These are phyloP conservation scores for Rhamphomyia laevipes DNA, from an alignment of 2,888 invertebrate species.

Conservation along the genomic window DNA sequence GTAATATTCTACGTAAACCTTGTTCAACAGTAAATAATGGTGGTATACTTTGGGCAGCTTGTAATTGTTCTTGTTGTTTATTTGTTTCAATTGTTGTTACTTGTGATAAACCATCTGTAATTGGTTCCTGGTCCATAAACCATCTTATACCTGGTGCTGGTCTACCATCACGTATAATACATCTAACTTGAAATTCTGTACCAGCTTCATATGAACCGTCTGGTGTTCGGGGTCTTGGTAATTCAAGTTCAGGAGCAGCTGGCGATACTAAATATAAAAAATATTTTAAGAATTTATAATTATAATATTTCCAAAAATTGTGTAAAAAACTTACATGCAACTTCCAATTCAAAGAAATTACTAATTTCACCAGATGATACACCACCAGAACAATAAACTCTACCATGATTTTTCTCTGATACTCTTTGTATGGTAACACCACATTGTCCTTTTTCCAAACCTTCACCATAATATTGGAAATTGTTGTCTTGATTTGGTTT, in stretches of 20 bases:
- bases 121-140: conserved; percentile 52
- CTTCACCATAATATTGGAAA: conserved; percentile 43
- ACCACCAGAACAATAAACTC: conserved; percentile 54
- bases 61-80: conserved; percentile 19
- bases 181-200: conserved; percentile 51
- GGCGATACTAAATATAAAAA: conserved; percentile 26
- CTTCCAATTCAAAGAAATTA: conserved; percentile 49
- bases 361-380: conserved; percentile 47
- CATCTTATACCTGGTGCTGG: conserved; percentile 68
- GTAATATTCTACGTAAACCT: conserved; percentile 23
- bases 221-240: conserved; percentile 22
- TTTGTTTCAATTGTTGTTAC: conserved; percentile 32
- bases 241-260: conserved; percentile 29
- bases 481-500: conserved; percentile 35
- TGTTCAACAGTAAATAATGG: background rate
- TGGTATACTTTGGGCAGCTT: background rate
- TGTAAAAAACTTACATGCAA: conserved; percentile 54
- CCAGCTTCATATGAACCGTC: conserved; percentile 40
- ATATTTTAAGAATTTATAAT: background rate
- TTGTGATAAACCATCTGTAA: conserved; percentile 46
- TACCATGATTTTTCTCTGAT: conserved; percentile 55
- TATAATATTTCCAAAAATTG: background rate
- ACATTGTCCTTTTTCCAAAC: conserved; percentile 53
- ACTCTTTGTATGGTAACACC: conserved; percentile 55
- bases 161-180: conserved; percentile 55